These are phyloP conservation scores for Alligator mississippiensis DNA, from an alignment of 2,113 vertebrate species.

Conservation along the genomic window DNA sequence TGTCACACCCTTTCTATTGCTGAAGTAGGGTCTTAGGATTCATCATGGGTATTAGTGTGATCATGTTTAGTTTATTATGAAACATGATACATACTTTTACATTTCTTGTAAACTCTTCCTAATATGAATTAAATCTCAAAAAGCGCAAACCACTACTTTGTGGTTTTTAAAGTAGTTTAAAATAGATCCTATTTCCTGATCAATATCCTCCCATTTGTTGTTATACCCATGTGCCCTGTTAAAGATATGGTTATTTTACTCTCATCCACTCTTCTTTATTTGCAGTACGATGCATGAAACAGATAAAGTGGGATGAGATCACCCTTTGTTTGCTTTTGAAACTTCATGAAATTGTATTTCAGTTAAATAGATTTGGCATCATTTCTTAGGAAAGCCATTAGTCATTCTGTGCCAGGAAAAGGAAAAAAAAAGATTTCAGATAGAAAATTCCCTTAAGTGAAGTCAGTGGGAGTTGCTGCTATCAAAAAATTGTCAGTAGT, in stretches of 20 bases:
- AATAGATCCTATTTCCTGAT: conserved; percentile 46
- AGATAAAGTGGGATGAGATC: conserved; percentile 55
- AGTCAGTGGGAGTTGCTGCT: conserved; percentile 32
- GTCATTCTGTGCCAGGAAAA: conserved; percentile 43
- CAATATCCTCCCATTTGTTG: conserved; percentile 41
- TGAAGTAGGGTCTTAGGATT: background rate
- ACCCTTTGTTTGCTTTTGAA: conserved; percentile 36
- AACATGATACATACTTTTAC: conserved; percentile 11
- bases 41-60: background rate
- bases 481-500: conserved; percentile 48
- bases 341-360: conserved; percentile 52
- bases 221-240: background rate
- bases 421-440: conserved; percentile 26
- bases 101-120: conserved; percentile 35
- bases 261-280: conserved; percentile 14
- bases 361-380: conserved; percentile 60
- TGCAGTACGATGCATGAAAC: conserved; percentile 10
- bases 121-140: conserved; percentile 47
- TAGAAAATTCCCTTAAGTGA: conserved; percentile 54
- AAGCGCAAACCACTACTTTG: conserved; percentile 42
- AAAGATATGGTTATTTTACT: conserved; percentile 48
- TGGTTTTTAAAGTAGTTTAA: conserved; percentile 6
- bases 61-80: conserved; percentile 1
- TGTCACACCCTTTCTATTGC: background rate
- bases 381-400: conserved; percentile 55